phyloP scores from a whole-genome alignment of 1,140 invertebrate species.

The Cyrtorhinus lividipennis region DNA sequence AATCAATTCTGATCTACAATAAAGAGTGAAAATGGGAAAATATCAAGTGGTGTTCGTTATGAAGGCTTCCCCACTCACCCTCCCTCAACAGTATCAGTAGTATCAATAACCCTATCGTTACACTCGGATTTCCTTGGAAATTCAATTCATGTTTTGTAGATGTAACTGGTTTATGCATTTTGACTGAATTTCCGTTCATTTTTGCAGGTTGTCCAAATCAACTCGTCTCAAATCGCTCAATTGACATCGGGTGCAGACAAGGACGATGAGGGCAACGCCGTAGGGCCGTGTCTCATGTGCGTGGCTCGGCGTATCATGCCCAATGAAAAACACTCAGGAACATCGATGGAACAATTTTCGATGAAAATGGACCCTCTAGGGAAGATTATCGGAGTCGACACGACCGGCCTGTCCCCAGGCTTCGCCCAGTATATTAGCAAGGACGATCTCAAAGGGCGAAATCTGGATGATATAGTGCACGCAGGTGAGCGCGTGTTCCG shows the following conservation, averaged over 20 bases:
- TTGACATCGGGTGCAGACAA: conserved; percentile 31
- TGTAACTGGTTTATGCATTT: too few relatives aligned
- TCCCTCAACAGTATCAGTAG: too few relatives aligned
- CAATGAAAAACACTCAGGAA: conserved; percentile 60
- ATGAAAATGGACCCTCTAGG: conserved; percentile 76
- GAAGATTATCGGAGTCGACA: conserved; percentile 66
- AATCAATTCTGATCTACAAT: too few relatives aligned
- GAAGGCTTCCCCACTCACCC: too few relatives aligned
- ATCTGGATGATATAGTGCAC: conserved; percentile 64
- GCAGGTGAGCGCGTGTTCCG: conserved; percentile 29
- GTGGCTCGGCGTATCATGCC: conserved; percentile 68
- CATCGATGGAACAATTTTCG: conserved; percentile 72
- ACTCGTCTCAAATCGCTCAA: conserved; percentile 35
- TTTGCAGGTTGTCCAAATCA: conserved; percentile 30
- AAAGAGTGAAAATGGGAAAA: too few relatives aligned
- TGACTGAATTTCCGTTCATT: too few relatives aligned
- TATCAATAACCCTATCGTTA: too few relatives aligned
- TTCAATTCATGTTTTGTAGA: too few relatives aligned
- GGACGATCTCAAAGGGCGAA: conserved; percentile 49
- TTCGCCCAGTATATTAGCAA: conserved; percentile 53
- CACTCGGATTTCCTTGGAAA: too few relatives aligned
- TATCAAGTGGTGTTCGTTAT: too few relatives aligned
- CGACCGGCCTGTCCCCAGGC: conserved; percentile 45
- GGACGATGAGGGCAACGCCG: conserved; percentile 33
- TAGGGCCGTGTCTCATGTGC: conserved; percentile 55